Evolutionary conservation across 2,888 invertebrate genomes (phyloP).

Genomic region (Mesorhabditis belari): DNA sequence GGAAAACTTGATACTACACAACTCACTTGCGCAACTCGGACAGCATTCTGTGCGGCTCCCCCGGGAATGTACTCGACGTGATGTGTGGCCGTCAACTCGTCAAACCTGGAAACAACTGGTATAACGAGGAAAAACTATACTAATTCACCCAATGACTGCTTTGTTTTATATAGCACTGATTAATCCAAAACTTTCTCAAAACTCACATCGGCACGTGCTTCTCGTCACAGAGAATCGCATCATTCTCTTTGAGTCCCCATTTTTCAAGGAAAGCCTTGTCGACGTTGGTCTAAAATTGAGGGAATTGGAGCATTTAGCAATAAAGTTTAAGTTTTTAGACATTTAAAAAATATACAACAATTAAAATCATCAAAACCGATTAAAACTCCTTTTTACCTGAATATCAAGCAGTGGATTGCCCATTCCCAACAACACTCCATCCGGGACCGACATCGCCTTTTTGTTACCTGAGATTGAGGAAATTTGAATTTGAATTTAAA

Average conservation of each 20-base stretch:
- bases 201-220: slow-evolving; percentile 75
- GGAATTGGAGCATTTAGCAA: neutral
- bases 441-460: slow-evolving; percentile 9
- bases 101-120: slow-evolving; percentile 57
- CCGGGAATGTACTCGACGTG: slow-evolving; percentile 86
- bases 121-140: neutral
- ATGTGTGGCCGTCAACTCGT: slow-evolving; percentile 71
- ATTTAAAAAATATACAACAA: neutral
- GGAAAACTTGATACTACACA: slow-evolving; percentile 7
- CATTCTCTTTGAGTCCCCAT: slow-evolving; percentile 78
- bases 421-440: slow-evolving; percentile 72
- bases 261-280: slow-evolving; percentile 73
- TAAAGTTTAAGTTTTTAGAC: no score
- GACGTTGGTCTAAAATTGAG: slow-evolving; percentile 68
- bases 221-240: slow-evolving; percentile 86
- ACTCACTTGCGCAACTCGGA: slow-evolving; percentile 75
- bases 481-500: no score
- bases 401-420: slow-evolving; percentile 95
- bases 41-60: slow-evolving; percentile 86
- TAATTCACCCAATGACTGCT: neutral
- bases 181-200: neutral
- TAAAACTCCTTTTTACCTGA: slow-evolving; percentile 57
- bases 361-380: neutral
- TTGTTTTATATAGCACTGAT: slow-evolving; percentile 2
- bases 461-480: no score